Evolutionary conservation across 2,797 vertebrate species (phyloP), one percentile per base, ranked within the genome.

Genomic region (Dipus sagitta): DNA sequence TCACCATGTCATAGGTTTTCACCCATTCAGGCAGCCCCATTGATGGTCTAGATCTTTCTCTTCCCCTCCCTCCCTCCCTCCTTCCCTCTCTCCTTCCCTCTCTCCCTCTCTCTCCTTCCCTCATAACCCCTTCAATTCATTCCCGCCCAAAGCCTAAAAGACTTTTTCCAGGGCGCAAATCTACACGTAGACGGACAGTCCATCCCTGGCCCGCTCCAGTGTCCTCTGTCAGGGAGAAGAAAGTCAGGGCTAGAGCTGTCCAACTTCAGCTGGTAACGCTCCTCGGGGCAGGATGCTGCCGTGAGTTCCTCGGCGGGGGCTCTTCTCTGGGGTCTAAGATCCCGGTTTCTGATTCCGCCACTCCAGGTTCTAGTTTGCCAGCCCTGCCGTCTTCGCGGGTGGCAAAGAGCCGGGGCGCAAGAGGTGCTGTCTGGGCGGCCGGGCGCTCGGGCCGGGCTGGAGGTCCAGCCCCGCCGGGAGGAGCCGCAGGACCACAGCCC

Each of bases 361-460:
- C 9, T 62, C 76, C 20, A 23, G 32, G 23, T 3, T 10, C 64
- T 8, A 20, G 10, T 26, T 76, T 17, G 26, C 1, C 84, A 34
- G 6, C 11, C 20, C 32, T 0, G 4, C 64, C 1, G 2, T 38
- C 34, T 6, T 3, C 3, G 4, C 0, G 3, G 26, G 32, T 64
- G 24, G 26, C 32, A 34, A 8, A 21, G 3, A 85, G 30, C n/a
- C 0, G 3, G 12, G 28, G 17, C 54, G 15, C 0, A 14, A 32
- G 26, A 30, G 75, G 38, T 15, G 2, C 30, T 2, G 47, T 3
- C 32, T 0, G 4, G 30, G 67, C 52, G 3, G 24, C 0, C 11
- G 6, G 32, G 26, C 15, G 47, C 75, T 28, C 60, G 71, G 72
- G 85, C 60, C 18, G 21, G n/a, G 9, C 2, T 24, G 76, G 38